phyloP scores from a whole-genome alignment of 2,797 vertebrate genomes.

The Australoheros facetus region DNA sequence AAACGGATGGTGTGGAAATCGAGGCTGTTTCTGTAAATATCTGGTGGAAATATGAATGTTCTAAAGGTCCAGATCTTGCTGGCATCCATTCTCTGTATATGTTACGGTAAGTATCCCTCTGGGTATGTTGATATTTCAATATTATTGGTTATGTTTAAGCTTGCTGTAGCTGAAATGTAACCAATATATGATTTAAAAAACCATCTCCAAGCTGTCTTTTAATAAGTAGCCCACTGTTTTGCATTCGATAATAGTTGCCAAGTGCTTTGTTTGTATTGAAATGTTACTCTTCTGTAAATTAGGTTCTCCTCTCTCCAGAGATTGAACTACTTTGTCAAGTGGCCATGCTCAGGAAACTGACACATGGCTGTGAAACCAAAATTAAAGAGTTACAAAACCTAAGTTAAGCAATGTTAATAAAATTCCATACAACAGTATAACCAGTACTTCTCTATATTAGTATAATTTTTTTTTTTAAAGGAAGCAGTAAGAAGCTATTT shows the following conservation, averaged over 20 bases:
- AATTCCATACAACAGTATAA: too few species aligned
- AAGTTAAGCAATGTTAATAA: background rate
- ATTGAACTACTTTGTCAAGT: background rate
- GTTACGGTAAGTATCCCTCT: slow-evolving; percentile 58
- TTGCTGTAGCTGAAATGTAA: background rate
- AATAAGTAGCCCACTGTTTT: too few species aligned
- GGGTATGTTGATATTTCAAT: background rate
- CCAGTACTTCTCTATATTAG: too few species aligned
- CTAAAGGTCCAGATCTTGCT: slow-evolving; percentile 40
- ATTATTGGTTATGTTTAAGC: background rate
- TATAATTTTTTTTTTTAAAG: too few species aligned
- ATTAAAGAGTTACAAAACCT: background rate
- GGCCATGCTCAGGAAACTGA: background rate
- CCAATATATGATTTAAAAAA: background rate
- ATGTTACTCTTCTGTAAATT: background rate
- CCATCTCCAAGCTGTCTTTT: background rate
- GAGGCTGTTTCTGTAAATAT: background rate
- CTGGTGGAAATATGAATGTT: slow-evolving; percentile 56
- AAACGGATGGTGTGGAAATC: slow-evolving; percentile 33
- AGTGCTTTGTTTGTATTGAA: background rate
- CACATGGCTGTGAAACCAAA: background rate
- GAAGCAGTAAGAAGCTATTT: too few species aligned
- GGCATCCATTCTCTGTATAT: slow-evolving; percentile 32
- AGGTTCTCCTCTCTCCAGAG: background rate
- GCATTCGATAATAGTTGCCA: too few species aligned